Conservation (phyloP, 2,113 vertebrate genomes). For the Syrrhaptes paradoxus region DNA sequence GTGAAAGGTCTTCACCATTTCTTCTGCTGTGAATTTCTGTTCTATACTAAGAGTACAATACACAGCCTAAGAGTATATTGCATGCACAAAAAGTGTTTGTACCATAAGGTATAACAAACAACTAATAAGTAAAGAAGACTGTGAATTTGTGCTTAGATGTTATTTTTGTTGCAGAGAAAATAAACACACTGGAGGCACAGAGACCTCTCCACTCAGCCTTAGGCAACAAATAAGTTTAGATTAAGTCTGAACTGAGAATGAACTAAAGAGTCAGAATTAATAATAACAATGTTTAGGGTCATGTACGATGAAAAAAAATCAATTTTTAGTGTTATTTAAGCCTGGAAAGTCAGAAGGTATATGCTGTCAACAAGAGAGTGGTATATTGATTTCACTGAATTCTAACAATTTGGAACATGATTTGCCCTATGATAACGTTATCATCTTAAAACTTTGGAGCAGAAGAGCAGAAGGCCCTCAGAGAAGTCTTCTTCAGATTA, state of each 20-base stretch:
- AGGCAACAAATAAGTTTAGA: background rate
- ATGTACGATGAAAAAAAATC: background rate
- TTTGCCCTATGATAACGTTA: background rate
- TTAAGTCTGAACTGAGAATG: background rate
- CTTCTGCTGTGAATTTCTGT: background rate
- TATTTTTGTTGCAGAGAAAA: background rate
- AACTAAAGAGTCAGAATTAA: background rate
- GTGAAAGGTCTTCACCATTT: background rate
- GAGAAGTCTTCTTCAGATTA: background rate
- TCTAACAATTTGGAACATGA: background rate
- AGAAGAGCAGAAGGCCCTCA: background rate
- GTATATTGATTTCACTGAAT: background rate
- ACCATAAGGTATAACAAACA: background rate
- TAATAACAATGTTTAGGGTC: background rate
- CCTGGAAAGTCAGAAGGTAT: background rate
- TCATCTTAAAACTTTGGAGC: background rate
- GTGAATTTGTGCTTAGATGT: background rate
- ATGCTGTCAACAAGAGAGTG: background rate
- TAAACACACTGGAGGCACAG: background rate
- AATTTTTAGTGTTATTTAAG: background rate
- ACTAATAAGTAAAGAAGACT: background rate
- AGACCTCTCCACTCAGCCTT: background rate
- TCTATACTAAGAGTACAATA: background rate
- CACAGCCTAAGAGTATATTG: background rate
- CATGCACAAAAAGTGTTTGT: background rate